Evolutionary conservation across 2,113 vertebrate genomes (phyloP).

Genomic region (Salvelinus fontinalis): DNA sequence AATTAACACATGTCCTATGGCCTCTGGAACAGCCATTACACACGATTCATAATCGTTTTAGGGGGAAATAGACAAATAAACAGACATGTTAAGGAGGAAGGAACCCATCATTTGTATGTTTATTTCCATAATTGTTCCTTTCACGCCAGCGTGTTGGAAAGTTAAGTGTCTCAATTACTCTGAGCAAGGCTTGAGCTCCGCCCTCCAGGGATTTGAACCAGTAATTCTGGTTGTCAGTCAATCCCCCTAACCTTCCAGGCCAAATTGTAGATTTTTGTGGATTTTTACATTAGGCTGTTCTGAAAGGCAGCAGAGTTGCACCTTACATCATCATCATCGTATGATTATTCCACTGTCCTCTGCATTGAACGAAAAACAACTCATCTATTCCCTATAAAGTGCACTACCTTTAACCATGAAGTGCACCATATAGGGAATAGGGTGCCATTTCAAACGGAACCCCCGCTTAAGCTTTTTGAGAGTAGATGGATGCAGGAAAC

Average conservation of each 20-base stretch:
- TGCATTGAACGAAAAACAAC: background rate
- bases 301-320: background rate
- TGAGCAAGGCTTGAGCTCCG: background rate
- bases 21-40: background rate
- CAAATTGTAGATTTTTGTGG: constrained; percentile 7
- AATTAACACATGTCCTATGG: constrained; percentile 1
- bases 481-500: background rate
- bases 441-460: no score
- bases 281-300: background rate
- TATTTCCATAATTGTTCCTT: no score
- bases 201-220: constrained; percentile 22
- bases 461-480: background rate
- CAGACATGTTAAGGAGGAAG: background rate
- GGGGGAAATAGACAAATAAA: background rate
- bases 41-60: background rate
- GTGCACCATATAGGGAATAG: no score
- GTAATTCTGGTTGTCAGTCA: background rate
- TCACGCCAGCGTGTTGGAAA: no score
- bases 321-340: background rate
- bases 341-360: background rate
- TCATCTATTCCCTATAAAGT: background rate
- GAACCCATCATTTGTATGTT: background rate
- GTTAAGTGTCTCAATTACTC: no score
- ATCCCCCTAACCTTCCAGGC: constrained; percentile 3
- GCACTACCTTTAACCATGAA: no score